Evolutionary conservation across 1,140 invertebrate species (phyloP).

Genomic region (Calliopsis andreniformis): DNA sequence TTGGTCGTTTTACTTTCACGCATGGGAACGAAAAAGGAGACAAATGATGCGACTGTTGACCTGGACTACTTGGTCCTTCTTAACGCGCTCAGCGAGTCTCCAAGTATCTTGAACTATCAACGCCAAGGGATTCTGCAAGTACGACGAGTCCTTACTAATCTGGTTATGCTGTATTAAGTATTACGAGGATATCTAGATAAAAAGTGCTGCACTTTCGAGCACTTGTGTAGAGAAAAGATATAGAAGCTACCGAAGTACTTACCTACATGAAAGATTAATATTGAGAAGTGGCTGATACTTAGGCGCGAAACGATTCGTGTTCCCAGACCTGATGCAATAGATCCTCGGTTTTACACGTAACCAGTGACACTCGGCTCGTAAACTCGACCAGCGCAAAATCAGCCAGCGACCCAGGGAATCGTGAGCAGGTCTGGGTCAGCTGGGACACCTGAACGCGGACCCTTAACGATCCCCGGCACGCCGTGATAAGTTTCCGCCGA

Average conservation of each 20-base stretch:
- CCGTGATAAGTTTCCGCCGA: slow-evolving; percentile 38
- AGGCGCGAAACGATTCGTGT: neutral
- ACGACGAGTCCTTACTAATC: no score
- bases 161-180: no score
- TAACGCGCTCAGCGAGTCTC: no score
- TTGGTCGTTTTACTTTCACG: slow-evolving; percentile 17
- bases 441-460: slow-evolving; percentile 7
- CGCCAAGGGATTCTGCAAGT: no score
- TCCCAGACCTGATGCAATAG: neutral
- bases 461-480: slow-evolving; percentile 46
- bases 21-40: neutral
- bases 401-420: slow-evolving; percentile 1
- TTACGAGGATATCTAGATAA: no score
- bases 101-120: no score
- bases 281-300: neutral
- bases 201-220: no score
- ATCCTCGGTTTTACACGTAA: neutral
- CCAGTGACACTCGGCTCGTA: neutral
- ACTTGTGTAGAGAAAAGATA: no score
- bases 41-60: neutral
- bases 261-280: no score
- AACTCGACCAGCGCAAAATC: neutral
- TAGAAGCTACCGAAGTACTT: no score
- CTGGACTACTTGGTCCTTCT: no score
- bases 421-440: slow-evolving; percentile 10